These are phyloP conservation scores for Neomorphus geoffroyi DNA, from an alignment of 2,797 vertebrate genomes.

Conservation along the genomic window DNA sequence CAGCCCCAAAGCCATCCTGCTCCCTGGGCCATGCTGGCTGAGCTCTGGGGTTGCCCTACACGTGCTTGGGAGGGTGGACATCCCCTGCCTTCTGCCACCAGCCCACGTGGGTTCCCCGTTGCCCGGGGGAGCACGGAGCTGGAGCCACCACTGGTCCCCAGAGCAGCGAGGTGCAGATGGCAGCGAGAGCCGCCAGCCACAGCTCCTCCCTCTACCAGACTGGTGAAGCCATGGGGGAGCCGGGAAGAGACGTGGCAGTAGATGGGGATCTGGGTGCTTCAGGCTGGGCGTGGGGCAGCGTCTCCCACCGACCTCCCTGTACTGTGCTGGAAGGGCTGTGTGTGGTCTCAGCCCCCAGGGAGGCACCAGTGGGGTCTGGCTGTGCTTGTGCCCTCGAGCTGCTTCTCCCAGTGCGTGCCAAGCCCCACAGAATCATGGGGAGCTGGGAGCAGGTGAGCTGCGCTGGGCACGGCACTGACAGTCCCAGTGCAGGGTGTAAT, in stretches of 20 bases:
- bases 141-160: constrained; percentile 9
- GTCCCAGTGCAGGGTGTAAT: not conserved
- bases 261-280: not conserved
- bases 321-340: rapidly evolving
- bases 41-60: not conserved
- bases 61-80: rapidly evolving
- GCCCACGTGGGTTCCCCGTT: not conserved
- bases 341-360: rapidly evolving
- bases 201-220: constrained; percentile 60
- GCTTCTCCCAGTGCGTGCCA: not conserved
- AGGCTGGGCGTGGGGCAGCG: not conserved
- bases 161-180: constrained; percentile 55
- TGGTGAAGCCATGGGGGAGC: not conserved
- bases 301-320: rapidly evolving
- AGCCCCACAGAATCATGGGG: not conserved
- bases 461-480: not conserved
- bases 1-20: rapidly evolving
- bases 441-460: not conserved
- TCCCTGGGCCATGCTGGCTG: rapidly evolving
- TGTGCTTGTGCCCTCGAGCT: rapidly evolving
- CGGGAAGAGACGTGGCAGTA: not conserved
- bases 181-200: constrained; percentile 44
- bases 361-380: not conserved
- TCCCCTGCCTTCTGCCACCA: not conserved
- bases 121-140: not conserved